Percentiles rank a stretch among this genome's conserved stretches.
phyloP scores from a whole-genome alignment of 2,797 vertebrate species.

The Eupleurogrammus muticus region DNA sequence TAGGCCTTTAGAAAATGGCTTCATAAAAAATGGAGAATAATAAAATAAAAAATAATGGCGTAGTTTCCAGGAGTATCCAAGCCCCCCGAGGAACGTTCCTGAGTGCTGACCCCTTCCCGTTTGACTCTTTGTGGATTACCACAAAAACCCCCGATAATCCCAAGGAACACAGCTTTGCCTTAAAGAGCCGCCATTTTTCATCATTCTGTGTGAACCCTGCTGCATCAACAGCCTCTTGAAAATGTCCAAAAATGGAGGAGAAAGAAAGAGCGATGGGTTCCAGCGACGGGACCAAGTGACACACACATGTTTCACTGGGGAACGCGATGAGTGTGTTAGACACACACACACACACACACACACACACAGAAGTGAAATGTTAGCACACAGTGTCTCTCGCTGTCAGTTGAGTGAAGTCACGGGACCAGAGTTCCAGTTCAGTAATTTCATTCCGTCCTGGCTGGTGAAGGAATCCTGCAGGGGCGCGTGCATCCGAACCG shows the following conservation, averaged over 20 bases:
- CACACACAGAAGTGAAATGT: constrained; percentile 33
- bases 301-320: constrained; percentile 74
- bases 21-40: constrained; percentile 15
- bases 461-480: constrained; percentile 45
- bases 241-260: constrained; percentile 76
- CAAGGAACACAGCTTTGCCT: constrained; percentile 52
- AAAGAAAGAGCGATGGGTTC: constrained; percentile 53
- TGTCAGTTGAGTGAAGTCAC: constrained; percentile 67
- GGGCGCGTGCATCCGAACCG: constrained; percentile 28
- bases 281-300: constrained; percentile 61
- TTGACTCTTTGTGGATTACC: constrained; percentile 36
- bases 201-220: constrained; percentile 26
- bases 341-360: constrained; percentile 34
- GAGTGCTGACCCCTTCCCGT: constrained; percentile 39
- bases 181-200: constrained; percentile 48
- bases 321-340: constrained; percentile 58
- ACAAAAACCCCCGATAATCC: constrained; percentile 59
- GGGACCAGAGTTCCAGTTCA: constrained; percentile 45
- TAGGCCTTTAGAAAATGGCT: neutral
- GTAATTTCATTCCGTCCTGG: constrained; percentile 62
- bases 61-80: constrained; percentile 10
- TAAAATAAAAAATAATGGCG: constrained; percentile 3
- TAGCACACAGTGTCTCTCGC: constrained; percentile 43
- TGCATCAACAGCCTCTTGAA: constrained; percentile 52
- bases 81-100: constrained; percentile 32